Base-by-base conservation (phyloP, 2,888 invertebrate species). In the Pediacus dermestoides region DNA sequence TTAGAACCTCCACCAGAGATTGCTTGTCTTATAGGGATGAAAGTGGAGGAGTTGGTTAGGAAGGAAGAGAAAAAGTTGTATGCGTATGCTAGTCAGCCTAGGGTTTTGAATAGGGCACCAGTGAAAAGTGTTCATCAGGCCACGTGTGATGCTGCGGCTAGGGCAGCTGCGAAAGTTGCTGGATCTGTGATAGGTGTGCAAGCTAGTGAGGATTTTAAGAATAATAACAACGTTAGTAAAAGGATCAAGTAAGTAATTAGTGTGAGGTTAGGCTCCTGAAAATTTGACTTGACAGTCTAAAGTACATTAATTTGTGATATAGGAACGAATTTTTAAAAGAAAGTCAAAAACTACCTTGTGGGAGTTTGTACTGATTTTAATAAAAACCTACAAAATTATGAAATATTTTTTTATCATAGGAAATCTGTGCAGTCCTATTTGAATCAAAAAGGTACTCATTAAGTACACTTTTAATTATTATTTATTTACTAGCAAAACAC, bases 1-100 rank as follows among this genome's bases (percentile, higher is more conserved):
- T 69, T 88, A 47, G 80, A 84, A 58, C 88, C 89, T 3, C 85
- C 87, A 1, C 80, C 81, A n/a, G 80, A 80, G 58, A 68, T 82
- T 26, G 83, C 85, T 4, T 67, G 70, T 3, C 70, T 82, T n/a
- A 70, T 83, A 11, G 82, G 82, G 0, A 71, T 82, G 38, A 61
- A 58, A 40, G 34, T 58, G 9, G 59, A 59, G 18, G 57, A 60
- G 7, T 48, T 55, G 13, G 41, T 34, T 10, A 15, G 9, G 12
- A 42, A 42, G 13, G 21, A 30, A 11, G 33, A 32, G 14, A 54
- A 47, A 27, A 51, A 55, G 13, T 47, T 82, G 45, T 84, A 82
- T 60, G 79, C 81, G 25, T 84, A 80, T 61, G 74, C 80, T 16
- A 83, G 82, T 61, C 74, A 74, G 53, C 83, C 83, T 2, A 70